A percentile compares a stretch with the other conserved stretches of the same genome.
Conservation (phyloP, 2,888 invertebrate species). For the Rhagonycha lutea region DNA sequence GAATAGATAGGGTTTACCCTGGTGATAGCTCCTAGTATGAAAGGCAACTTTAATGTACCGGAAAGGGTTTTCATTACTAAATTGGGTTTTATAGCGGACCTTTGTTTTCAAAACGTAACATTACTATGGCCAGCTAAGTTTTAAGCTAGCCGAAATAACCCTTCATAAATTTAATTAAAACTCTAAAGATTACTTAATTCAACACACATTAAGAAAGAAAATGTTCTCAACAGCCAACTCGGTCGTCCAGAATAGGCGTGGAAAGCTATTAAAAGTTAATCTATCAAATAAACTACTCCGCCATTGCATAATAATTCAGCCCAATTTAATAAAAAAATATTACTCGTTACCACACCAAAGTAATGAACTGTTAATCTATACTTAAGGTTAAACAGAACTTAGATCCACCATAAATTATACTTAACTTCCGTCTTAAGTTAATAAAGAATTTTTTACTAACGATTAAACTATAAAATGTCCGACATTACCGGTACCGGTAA, state of each 20-base stretch:
- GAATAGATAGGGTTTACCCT: conserved; percentile 7
- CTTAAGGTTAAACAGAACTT: background rate
- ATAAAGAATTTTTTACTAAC: background rate
- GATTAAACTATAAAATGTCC: background rate
- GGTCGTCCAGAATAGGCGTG: background rate
- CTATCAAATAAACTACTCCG: background rate
- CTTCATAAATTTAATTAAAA: conserved; percentile 5
- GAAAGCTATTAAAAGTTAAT: background rate
- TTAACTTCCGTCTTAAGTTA: background rate
- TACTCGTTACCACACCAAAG: background rate
- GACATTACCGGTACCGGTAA: background rate
- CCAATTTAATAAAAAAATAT: background rate
- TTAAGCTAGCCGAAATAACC: conserved; percentile 1
- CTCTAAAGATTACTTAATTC: conserved; percentile 3
- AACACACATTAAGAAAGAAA: background rate
- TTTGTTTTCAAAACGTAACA: conserved; percentile 9
- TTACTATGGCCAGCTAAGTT: conserved; percentile 3
- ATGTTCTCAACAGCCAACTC: background rate
- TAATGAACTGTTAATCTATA: background rate
- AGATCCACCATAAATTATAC: background rate
- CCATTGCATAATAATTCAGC: background rate
- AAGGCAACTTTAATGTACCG: conserved; percentile 4
- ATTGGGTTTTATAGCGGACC: conserved; percentile 13
- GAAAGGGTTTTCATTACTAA: conserved; percentile 5
- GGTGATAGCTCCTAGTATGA: conserved; percentile 12